Conservation (phyloP, 2,888 invertebrate genomes). For the Dicyrtomina minuta region DNA sequence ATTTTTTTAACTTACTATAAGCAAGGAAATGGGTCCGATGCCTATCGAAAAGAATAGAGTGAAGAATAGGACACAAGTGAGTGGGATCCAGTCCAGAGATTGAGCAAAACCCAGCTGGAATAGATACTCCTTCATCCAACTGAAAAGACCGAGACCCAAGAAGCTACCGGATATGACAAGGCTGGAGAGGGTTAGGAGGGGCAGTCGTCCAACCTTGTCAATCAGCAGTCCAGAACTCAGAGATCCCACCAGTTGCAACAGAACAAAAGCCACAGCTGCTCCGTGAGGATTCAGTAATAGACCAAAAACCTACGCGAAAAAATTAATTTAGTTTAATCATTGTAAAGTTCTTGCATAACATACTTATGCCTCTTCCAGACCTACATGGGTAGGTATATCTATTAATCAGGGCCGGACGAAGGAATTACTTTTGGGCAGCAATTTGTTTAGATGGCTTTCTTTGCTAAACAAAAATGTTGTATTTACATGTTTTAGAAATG, state of each 20-base stretch:
- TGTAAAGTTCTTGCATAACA: too few relatives aligned
- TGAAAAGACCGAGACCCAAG: conserved; percentile 80
- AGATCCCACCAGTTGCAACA: conserved; percentile 82
- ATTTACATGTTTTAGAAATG: too few relatives aligned
- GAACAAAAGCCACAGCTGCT: conserved; percentile 81
- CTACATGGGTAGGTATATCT: too few relatives aligned
- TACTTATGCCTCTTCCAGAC: too few relatives aligned
- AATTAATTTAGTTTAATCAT: too few relatives aligned
- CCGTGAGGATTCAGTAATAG: conserved; percentile 71
- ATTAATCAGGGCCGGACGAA: too few relatives aligned
- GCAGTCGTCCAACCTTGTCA: conserved; percentile 77
- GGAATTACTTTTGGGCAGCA: too few relatives aligned
- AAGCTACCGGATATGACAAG: conserved; percentile 81
- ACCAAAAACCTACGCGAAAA: conserved; percentile 47
- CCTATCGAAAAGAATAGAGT: conserved; percentile 84
- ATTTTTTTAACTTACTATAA: conserved; percentile 60
- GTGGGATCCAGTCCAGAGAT: conserved; percentile 71
- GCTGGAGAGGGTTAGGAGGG: conserved; percentile 79
- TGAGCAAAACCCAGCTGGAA: conserved; percentile 52
- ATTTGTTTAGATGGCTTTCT: too few relatives aligned
- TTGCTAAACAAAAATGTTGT: too few relatives aligned
- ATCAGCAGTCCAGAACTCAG: conserved; percentile 77
- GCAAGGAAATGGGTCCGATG: conserved; percentile 84
- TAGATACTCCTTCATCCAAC: conserved; percentile 69
- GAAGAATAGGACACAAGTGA: conserved; percentile 78